Base-by-base conservation (phyloP, 2,113 vertebrate species). In the Thomomys bottae region DNA sequence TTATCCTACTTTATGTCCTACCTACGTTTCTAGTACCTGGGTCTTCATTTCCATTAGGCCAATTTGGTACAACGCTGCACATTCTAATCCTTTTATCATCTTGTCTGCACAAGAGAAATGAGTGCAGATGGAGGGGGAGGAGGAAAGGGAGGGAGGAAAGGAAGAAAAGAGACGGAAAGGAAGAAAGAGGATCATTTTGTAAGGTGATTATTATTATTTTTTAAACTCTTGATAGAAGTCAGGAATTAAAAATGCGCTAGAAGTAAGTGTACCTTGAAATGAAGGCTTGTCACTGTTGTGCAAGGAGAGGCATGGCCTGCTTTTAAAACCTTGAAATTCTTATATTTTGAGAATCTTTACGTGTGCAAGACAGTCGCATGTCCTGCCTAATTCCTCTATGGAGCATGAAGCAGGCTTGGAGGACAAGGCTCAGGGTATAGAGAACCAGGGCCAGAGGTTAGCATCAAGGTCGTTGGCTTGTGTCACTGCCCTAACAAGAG, bases 31-130 rank as follows among this genome's bases (percentile, higher is more conserved):
- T 81, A 59, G 76, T 42, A 57, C 71, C 84, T 21, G 81, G 75
- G 40, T 59, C 82, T 40, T 92, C 75, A 15, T 63, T 80, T 87
- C 95, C 93, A 94, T 92, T 92, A 95, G 95, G 63, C 85, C 93
- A 87, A 77, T 90, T 95, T 94, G 87, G 82, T 77, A 61, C 75
- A 42, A 68, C 68, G 82, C 84, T 40, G 32, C 61, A n/a, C 80
- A 75, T 88, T 79, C 91, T 85, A 71, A 89, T 91, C 87, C 92
- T 91, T 95, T 92, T 79, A 85, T 73, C 87, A 21, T 85, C 89
- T 92, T 93, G 64, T 89, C 83, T 67, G 92, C 93, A 68, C 63
- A 82, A 84, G 94, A 91, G 93, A 91, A 94, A 96, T 61, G 84
- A 85, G 89, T 68, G 66, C 83, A 88, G 72, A 87, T 88, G 84